These are phyloP conservation scores for Chaetodon auriga DNA, from an alignment of 2,113 vertebrate genomes.

Conservation along the genomic window DNA sequence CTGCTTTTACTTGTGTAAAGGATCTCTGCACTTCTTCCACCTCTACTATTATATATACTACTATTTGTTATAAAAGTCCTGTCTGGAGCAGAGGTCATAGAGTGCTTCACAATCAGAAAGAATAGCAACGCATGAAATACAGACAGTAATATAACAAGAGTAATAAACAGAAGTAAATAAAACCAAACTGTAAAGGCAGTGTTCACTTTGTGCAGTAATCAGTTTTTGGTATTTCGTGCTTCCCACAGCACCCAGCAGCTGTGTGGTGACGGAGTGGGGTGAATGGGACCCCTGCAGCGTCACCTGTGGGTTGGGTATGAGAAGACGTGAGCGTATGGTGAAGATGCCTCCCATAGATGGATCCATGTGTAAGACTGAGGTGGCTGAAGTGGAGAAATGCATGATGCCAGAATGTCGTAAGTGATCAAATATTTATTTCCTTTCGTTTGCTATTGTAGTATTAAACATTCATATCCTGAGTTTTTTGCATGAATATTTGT, in stretches of 20 bases:
- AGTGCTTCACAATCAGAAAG: too few relatives aligned
- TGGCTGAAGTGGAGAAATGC: slow-evolving; percentile 94
- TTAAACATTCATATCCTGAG: too few relatives aligned
- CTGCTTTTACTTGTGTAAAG: background rate
- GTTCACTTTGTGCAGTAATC: too few relatives aligned
- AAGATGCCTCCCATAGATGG: slow-evolving; percentile 95
- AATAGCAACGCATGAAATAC: too few relatives aligned
- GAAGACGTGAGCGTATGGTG: slow-evolving; percentile 91
- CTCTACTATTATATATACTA: background rate
- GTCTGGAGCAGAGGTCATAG: background rate
- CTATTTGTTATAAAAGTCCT: too few relatives aligned
- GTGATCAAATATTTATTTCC: slow-evolving; percentile 53
- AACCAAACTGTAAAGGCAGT: too few relatives aligned
- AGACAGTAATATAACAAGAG: too few relatives aligned
- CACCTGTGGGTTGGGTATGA: slow-evolving; percentile 95
- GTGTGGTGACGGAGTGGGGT: slow-evolving; percentile 94
- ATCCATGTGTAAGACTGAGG: slow-evolving; percentile 91
- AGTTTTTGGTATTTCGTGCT: background rate
- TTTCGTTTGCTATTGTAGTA: background rate
- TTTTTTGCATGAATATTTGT: background rate
- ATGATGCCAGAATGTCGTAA: slow-evolving; percentile 98
- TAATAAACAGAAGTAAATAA: too few relatives aligned
- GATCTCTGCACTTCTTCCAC: background rate
- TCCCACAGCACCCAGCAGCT: slow-evolving; percentile 90
- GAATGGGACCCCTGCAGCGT: slow-evolving; percentile 97